Conservation (phyloP, 2,797 vertebrate genomes). For the Furcifer pardalis region DNA sequence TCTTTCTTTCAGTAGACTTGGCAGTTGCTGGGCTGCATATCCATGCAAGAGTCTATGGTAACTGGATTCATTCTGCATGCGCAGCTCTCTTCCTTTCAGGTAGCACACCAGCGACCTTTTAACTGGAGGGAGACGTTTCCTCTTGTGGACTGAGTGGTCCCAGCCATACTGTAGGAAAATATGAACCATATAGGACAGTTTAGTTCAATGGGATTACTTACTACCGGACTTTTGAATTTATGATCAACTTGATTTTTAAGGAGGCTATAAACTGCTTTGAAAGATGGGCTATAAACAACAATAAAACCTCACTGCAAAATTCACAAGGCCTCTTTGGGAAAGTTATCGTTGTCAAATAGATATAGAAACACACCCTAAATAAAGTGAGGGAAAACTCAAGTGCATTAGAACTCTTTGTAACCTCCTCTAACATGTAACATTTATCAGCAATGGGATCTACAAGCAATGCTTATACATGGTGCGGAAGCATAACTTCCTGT, state of each 20-base stretch:
- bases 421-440: not conserved
- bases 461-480: not conserved
- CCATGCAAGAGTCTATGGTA: constrained; percentile 86
- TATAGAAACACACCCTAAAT: not conserved
- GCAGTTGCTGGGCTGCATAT: constrained; percentile 91
- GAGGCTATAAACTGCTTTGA: not conserved
- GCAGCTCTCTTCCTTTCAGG: constrained; percentile 90
- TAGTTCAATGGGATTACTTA: not conserved
- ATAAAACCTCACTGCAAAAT: not conserved
- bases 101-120: constrained; percentile 92
- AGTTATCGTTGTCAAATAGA: not conserved
- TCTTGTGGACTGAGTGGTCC: constrained; percentile 77
- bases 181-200: not conserved
- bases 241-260: too few relatives aligned
- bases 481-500: too few relatives aligned
- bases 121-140: constrained; percentile 84
- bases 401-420: not conserved
- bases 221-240: too few relatives aligned
- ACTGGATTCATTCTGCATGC: constrained; percentile 84
- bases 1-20: constrained; percentile 89
- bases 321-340: not conserved
- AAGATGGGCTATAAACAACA: not conserved
- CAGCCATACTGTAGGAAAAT: constrained; percentile 72
- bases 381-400: not conserved
- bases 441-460: not conserved